phyloP scores from a whole-genome alignment of 2,888 invertebrate species.

The Tetragonisca angustula region DNA sequence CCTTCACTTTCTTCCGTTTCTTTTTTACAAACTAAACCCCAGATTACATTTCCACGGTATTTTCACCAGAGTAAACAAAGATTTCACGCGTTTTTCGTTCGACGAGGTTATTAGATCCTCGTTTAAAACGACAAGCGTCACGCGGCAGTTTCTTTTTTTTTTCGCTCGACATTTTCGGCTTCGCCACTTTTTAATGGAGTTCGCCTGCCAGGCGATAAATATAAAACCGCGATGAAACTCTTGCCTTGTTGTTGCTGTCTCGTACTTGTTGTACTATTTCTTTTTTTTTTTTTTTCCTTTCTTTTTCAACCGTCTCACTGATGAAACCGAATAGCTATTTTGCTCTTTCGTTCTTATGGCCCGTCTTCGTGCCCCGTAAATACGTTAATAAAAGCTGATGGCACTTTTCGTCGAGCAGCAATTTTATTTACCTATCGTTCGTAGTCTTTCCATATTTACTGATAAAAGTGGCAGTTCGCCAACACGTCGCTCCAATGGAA shows the following conservation, averaged over 20 bases:
- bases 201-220: neutral
- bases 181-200: neutral
- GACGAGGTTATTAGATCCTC: neutral
- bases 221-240: neutral
- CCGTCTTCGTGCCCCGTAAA: neutral
- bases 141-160: neutral
- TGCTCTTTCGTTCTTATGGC: slow-evolving; percentile 2
- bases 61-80: neutral
- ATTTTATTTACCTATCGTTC: neutral
- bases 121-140: neutral
- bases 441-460: neutral
- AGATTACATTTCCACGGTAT: neutral
- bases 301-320: neutral
- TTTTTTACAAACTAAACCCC: too few species aligned
- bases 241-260: neutral
- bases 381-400: neutral
- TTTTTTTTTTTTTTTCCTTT: too few species aligned
- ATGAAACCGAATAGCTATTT: neutral
- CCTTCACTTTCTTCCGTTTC: too few species aligned
- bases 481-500: neutral
- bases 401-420: neutral
- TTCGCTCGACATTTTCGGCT: neutral
- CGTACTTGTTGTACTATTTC: neutral
- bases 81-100: neutral
- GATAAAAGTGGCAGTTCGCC: slow-evolving; percentile 3